Evolutionary conservation across 2,888 invertebrate species (phyloP).

Genomic region (Reticulitermes lucifugus): DNA sequence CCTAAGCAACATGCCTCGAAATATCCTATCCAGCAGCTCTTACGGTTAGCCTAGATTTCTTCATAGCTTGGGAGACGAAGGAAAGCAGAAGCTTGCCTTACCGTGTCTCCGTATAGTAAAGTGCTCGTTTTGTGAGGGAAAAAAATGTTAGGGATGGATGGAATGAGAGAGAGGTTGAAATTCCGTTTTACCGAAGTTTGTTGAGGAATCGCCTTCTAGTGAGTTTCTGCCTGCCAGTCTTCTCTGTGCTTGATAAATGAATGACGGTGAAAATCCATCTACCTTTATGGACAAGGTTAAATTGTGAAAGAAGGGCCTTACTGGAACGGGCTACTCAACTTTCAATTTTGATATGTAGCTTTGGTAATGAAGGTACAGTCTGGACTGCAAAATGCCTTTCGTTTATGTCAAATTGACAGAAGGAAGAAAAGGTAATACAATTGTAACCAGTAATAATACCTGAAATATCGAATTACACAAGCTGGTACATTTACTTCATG

Average conservation of each 20-base stretch:
- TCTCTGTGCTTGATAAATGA: slow-evolving; percentile 17
- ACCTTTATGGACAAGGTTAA: slow-evolving; percentile 28
- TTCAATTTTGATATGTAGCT: no score
- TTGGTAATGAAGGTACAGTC: no score
- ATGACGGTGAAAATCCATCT: slow-evolving; percentile 27
- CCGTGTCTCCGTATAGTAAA: not conserved
- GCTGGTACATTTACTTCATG: no score
- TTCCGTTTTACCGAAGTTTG: slow-evolving; percentile 8
- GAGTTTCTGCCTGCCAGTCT: slow-evolving; percentile 21
- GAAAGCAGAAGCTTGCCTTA: not conserved
- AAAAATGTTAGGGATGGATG: not conserved
- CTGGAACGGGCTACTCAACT: not conserved
- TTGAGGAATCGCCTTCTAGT: slow-evolving; percentile 5
- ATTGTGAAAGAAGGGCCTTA: not conserved
- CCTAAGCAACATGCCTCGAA: not conserved
- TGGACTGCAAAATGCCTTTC: no score
- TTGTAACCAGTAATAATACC: no score
- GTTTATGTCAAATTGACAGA: no score
- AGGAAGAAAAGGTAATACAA: no score
- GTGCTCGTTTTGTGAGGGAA: not conserved
- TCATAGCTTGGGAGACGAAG: not conserved
- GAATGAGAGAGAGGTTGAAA: not conserved
- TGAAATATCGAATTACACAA: no score
- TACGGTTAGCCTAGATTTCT: not conserved
- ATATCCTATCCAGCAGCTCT: not conserved